These are phyloP conservation scores for Sphaerophoria taeniata DNA, from an alignment of 2,888 invertebrate genomes.

Conservation along the genomic window DNA sequence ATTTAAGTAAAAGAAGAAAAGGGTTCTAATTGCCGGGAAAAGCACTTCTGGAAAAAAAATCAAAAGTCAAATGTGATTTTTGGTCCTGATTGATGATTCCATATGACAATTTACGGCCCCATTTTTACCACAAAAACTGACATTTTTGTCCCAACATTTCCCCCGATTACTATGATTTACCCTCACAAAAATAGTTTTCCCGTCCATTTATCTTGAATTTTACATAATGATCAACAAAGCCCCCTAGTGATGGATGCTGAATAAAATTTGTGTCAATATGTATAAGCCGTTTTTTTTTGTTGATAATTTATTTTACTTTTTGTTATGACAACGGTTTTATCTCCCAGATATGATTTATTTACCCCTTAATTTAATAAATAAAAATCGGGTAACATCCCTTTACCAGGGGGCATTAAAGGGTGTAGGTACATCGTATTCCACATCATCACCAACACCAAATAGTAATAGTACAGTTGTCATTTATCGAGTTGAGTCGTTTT, in stretches of 20 bases:
- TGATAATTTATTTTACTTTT: background rate
- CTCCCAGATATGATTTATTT: constrained; percentile 39
- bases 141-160: too few relatives aligned
- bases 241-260: background rate
- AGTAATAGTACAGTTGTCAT: constrained; percentile 56
- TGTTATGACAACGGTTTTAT: constrained; percentile 42
- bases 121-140: too few relatives aligned
- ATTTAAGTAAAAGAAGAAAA: too few relatives aligned
- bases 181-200: too few relatives aligned
- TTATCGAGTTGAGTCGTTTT: constrained; percentile 54
- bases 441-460: constrained; percentile 54
- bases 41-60: too few relatives aligned
- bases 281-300: background rate
- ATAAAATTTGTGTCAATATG: constrained; percentile 7
- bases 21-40: too few relatives aligned
- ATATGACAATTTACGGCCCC: too few relatives aligned
- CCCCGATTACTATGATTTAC: too few relatives aligned
- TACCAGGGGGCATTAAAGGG: background rate
- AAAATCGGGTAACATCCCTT: too few relatives aligned
- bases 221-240: background rate
- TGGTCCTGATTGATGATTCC: too few relatives aligned
- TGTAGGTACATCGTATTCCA: constrained; percentile 11
- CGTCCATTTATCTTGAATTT: background rate
- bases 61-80: too few relatives aligned
- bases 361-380: background rate